Conservation (phyloP, 2,113 vertebrate genomes). For the Dasypus novemcinctus region DNA sequence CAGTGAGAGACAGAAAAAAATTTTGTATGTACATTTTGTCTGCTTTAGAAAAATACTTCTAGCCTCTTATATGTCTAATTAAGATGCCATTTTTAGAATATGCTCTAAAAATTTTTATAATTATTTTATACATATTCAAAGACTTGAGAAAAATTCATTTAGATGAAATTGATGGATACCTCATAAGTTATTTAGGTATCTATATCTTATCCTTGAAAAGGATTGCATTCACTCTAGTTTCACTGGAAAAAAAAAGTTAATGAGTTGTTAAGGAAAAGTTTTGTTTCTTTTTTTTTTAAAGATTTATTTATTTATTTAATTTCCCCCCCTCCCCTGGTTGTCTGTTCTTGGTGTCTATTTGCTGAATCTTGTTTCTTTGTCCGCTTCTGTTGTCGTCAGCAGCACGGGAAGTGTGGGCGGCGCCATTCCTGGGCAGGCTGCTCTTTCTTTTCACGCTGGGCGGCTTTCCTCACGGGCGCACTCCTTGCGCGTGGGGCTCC, state of each 20-base stretch:
- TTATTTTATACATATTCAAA: not conserved
- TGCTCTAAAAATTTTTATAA: not conserved
- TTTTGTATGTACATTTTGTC: not conserved
- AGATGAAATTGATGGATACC: not conserved
- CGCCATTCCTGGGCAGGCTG: no score
- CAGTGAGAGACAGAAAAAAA: not conserved
- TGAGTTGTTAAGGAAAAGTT: not conserved
- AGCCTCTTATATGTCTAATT: not conserved
- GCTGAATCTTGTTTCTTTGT: no score
- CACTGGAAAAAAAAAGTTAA: not conserved
- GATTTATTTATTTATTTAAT: no score
- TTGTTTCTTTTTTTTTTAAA: no score
- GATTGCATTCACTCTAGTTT: not conserved
- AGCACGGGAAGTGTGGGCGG: no score
- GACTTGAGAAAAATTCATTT: not conserved
- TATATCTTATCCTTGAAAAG: not conserved
- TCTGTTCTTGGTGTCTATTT: no score
- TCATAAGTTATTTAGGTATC: not conserved
- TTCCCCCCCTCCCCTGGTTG: no score
- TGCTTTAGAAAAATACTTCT: not conserved
- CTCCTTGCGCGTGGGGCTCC: no score
- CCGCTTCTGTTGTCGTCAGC: no score
- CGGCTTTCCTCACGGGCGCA: no score
- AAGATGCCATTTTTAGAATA: constrained; percentile 21
- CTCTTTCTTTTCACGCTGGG: no score